phyloP scores from a whole-genome alignment of 2,888 invertebrate genomes.

The Pterostichus niger region DNA sequence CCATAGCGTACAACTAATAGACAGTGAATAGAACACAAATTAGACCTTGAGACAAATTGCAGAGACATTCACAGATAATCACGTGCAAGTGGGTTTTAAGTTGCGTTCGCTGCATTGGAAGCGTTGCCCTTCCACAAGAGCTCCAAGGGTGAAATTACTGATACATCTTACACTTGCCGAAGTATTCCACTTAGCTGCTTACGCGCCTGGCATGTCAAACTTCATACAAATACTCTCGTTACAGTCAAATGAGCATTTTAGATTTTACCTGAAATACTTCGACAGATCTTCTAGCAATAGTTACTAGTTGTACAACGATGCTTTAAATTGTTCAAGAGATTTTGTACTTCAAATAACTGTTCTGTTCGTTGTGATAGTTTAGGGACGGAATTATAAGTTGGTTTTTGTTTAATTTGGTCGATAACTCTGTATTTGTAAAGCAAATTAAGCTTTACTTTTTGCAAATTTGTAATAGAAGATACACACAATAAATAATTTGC shows the following conservation, averaged over 20 bases:
- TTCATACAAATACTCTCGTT: conserved; percentile 17
- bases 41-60: conserved; percentile 7
- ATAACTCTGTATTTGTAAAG: too few relatives aligned
- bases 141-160: conserved; percentile 42
- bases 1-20: background rate
- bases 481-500: too few relatives aligned
- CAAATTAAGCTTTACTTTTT: too few relatives aligned
- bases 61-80: conserved; percentile 41
- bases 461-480: too few relatives aligned
- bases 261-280: conserved; percentile 26
- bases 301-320: background rate
- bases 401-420: too few relatives aligned
- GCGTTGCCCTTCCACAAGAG: background rate
- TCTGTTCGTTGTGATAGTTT: too few relatives aligned
- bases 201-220: conserved; percentile 26
- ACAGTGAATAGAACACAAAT: conserved; percentile 3
- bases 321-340: too few relatives aligned
- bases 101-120: background rate
- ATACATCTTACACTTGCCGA: conserved; percentile 38
- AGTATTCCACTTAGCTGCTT: conserved; percentile 13
- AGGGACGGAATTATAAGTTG: too few relatives aligned
- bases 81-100: conserved; percentile 28
- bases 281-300: background rate
- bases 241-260: conserved; percentile 26
- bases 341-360: too few relatives aligned